Evolutionary conservation across 1,140 invertebrate genomes (phyloP), one percentile per base, ranked within the genome.

Genomic region (Drosophila orosa): DNA sequence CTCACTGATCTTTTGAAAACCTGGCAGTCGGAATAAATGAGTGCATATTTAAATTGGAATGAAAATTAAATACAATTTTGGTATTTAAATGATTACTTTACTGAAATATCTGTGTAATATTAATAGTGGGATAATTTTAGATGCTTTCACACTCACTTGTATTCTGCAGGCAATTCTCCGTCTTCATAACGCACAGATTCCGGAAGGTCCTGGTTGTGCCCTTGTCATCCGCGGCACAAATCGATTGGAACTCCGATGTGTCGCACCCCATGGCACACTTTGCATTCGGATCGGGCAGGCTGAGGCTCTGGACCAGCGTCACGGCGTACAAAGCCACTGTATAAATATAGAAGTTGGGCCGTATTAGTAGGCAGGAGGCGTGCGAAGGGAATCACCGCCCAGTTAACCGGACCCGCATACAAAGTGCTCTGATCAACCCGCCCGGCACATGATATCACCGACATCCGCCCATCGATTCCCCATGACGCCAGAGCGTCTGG

Each of bases 1-100:
- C 45, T 92, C 91, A 57, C 74, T 82, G 47, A 91, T 92, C 68
- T 92, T 92, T 66, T 92, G 91, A 54, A 91, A 92, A 58, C 69
- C 91, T 92, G 48, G 1, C 50, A 24, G 13, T 40, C 4, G 9
- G 8, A 54, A 56, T 22, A 47, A 12, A 50, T 56, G 1, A 45
- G 37, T 25, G 4, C 7, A 25, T 15, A 13, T 3, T 39, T 52
- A 9, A 61, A 33, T 45, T 2, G 19, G 4, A 47, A 31, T 29
- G 5, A 25, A 17, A 7, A 29, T 47, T 25, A 6, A 35, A 6
- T 15, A 15, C 1, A 35, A 15, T 35, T 5, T 35, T 35, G 5
- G 13, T 1, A 35, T 35, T 33, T 17, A 4, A 9, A 8, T 17
- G 8, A 29, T 29, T 29, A 29, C 8, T 29, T 29, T 29, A 29